phyloP scores from a whole-genome alignment of 2,797 vertebrate species.

The Oreochromis mossambicus region DNA sequence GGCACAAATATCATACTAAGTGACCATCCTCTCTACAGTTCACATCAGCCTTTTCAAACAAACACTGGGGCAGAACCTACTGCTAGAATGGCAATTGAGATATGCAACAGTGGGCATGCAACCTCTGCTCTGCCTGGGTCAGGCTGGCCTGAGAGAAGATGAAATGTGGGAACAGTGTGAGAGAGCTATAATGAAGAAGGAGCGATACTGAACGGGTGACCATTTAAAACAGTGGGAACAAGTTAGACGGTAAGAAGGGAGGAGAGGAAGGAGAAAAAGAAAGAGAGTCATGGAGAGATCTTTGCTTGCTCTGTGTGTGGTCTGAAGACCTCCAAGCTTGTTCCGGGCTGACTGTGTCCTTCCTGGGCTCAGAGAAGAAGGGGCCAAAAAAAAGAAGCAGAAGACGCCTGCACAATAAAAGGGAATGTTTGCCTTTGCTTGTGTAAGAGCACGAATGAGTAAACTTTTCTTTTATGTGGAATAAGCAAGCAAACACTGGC shows the following conservation, averaged over 20 bases:
- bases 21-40: slow-evolving; percentile 64
- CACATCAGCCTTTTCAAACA: slow-evolving; percentile 71
- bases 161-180: neutral
- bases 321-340: slow-evolving; percentile 76
- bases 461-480: slow-evolving; percentile 67
- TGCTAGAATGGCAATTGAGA: slow-evolving; percentile 3
- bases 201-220: neutral
- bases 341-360: slow-evolving; percentile 70
- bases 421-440: slow-evolving; percentile 72
- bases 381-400: slow-evolving; percentile 40
- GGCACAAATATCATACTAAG: slow-evolving; percentile 69
- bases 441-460: slow-evolving; percentile 52
- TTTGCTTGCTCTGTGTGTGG: slow-evolving; percentile 74
- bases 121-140: neutral
- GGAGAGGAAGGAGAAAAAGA: neutral
- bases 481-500: slow-evolving; percentile 66
- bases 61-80: slow-evolving; percentile 30
- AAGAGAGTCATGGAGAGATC: slow-evolving; percentile 28
- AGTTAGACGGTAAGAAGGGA: neutral
- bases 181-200: neutral
- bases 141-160: slow-evolving; percentile 3
- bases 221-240: neutral
- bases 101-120: slow-evolving; percentile 1
- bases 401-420: slow-evolving; percentile 66
- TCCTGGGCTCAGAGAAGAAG: slow-evolving; percentile 59